Evolutionary conservation across 2,113 vertebrate species (phyloP), one percentile per base, ranked within the genome.

Genomic region (Nannospalax galili): DNA sequence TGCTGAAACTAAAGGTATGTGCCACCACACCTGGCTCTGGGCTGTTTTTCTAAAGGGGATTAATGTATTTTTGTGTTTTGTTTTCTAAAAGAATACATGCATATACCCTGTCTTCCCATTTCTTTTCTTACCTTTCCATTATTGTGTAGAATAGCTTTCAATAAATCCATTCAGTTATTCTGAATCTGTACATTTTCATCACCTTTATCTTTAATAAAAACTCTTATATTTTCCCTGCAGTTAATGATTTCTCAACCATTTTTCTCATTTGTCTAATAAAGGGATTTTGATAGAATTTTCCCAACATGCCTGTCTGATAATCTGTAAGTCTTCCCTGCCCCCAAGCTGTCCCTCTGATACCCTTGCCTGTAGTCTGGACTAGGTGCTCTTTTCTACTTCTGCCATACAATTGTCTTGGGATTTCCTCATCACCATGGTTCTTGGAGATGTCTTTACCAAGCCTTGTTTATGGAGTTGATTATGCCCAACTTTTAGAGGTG

Each of bases 11-110:
- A n/a, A n/a, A n/a, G n/a, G n/a, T n/a, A n/a, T n/a, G n/a, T n/a
- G n/a, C n/a, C n/a, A n/a, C n/a, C n/a, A n/a, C n/a, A n/a, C n/a
- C n/a, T n/a, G n/a, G n/a, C n/a, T n/a, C n/a, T n/a, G n/a, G n/a
- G n/a, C n/a, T 52, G 48, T 7, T 52, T 52, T 6, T 52, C 11
- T 88, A 65, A 88, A 32, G 40, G 52, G 56, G 74, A 67, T 88
- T 88, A 60, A 64, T 84, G 28, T 85, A 12, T 75, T 87, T 91
- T 74, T 79, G 17, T 45, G 73, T 93, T 92, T 94, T 42, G 32
- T 85, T 94, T 85, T 78, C 69, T 73, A 75, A 62, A 77, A 67
- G 15, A 52, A n/a, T 93, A 72, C 88, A n/a, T 32, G 7, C 78
- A 48, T 84, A 20, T 37, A 35, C 15, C 17, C 7, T 88, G n/a